These are phyloP conservation scores for Psammodynastes pulverulentus DNA, from an alignment of 2,113 vertebrate genomes.

Conservation along the genomic window DNA sequence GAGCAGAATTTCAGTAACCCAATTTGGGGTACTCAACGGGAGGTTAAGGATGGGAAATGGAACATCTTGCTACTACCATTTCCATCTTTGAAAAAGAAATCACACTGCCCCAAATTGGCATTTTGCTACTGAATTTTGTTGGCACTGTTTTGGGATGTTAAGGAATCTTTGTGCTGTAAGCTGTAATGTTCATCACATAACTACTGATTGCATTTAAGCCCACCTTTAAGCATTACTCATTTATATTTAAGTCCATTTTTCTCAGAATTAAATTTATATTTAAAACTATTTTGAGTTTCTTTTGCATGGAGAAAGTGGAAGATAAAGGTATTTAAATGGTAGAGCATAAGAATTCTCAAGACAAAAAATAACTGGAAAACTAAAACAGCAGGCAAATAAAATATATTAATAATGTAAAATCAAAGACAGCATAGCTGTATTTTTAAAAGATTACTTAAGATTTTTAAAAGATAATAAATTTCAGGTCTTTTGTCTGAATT, in stretches of 20 bases:
- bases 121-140: neutral
- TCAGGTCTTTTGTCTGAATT: conserved; percentile 8
- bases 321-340: neutral
- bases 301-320: neutral
- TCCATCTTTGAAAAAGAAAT: neutral
- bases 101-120: neutral
- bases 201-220: neutral
- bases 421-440: neutral
- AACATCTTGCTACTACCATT: neutral
- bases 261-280: neutral
- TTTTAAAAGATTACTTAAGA: neutral
- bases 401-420: neutral
- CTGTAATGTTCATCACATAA: neutral
- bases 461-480: conserved; percentile 11
- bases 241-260: neutral
- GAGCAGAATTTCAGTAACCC: neutral
- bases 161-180: neutral
- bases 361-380: neutral
- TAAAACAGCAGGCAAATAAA: neutral
- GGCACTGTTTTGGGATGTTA: neutral
- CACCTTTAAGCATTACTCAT: neutral
- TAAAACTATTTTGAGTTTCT: neutral
- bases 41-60: neutral
- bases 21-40: neutral
- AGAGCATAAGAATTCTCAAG: neutral